A percentile compares a stretch with the other conserved stretches of the same genome.
Conservation (phyloP, 2,888 invertebrate genomes). For the Cosmia pyralina region DNA sequence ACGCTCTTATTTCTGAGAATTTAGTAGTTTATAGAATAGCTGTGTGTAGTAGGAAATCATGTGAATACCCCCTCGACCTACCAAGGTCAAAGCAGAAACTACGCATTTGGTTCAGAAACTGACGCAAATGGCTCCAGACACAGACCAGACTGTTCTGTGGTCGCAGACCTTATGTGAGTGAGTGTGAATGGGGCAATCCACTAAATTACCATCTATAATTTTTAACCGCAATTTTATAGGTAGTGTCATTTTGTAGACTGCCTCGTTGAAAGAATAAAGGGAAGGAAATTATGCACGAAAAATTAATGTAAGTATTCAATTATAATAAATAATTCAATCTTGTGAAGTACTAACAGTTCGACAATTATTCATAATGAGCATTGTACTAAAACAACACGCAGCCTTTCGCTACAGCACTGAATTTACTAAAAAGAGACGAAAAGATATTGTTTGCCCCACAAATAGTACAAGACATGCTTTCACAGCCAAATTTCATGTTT, state of each 20-base stretch:
- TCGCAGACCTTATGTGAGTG: not conserved
- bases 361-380: too few relatives aligned
- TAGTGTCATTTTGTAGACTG: not conserved
- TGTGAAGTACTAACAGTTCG: too few relatives aligned
- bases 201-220: not conserved
- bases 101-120: slow-evolving; percentile 11
- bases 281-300: not conserved
- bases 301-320: not conserved
- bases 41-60: slow-evolving; percentile 27
- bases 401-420: too few relatives aligned
- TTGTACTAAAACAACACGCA: too few relatives aligned
- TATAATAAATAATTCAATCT: too few relatives aligned
- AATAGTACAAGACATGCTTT: too few relatives aligned
- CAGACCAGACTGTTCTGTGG: too few relatives aligned
- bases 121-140: slow-evolving; percentile 38
- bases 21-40: not conserved
- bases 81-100: slow-evolving; percentile 53
- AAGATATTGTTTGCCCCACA: too few relatives aligned
- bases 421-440: too few relatives aligned
- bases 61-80: slow-evolving; percentile 56
- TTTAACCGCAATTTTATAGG: not conserved
- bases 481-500: too few relatives aligned
- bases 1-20: not conserved
- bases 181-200: not conserved
- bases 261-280: not conserved